Evolutionary conservation across 1,140 invertebrate genomes (phyloP).

Genomic region (Diuraphis noxia): DNA sequence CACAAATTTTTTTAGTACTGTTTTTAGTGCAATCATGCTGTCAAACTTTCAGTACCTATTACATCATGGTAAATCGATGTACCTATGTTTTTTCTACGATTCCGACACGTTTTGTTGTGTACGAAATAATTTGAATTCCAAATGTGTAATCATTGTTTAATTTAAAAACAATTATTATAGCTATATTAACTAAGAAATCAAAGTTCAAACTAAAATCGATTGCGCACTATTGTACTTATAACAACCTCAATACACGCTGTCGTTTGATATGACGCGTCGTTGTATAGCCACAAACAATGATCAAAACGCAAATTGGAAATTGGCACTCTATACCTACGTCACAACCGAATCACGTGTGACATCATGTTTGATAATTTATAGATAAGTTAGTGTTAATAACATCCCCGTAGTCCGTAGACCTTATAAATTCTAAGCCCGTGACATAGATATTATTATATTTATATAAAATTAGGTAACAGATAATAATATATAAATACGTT

Average conservation of each 20-base stretch:
- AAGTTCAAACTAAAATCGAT: not conserved
- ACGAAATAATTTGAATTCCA: not conserved
- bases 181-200: not conserved
- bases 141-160: not conserved
- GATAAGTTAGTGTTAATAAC: not conserved
- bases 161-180: not conserved
- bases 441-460: not conserved
- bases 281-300: not conserved
- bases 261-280: not conserved
- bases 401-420: not conserved
- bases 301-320: not conserved
- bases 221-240: not conserved
- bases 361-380: not conserved
- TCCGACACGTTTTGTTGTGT: not conserved
- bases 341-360: not conserved
- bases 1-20: not conserved
- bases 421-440: not conserved
- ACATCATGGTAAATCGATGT: not conserved
- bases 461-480: not conserved
- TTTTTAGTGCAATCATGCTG: not conserved
- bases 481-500: too few species aligned
- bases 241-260: not conserved
- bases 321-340: not conserved
- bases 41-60: constrained; percentile 1
- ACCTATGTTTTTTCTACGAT: not conserved